Evolutionary conservation across 2,797 vertebrate genomes (phyloP), one percentile per base, ranked within the genome.

Genomic region (Enteromius treurensis): DNA sequence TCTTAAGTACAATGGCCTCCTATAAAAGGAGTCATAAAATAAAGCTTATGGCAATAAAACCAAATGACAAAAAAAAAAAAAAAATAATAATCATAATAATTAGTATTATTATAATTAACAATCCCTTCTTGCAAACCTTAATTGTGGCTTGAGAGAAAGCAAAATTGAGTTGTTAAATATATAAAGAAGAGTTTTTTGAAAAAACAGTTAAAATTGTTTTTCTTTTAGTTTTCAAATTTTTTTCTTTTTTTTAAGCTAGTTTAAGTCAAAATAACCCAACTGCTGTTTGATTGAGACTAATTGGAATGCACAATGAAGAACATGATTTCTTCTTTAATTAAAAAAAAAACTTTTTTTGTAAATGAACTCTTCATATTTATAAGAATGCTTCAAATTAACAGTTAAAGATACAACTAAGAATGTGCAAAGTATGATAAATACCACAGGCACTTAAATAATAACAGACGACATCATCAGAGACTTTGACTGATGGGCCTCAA

Each of bases 401-500:
- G 13, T 62, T 8, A 62, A 62, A 13, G 3, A 42, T 47, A 19
- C 62, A n/a, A n/a, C 65, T 58, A 80, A 80, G 13, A 80, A 32
- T 71, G 19, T 62, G 26, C 68, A 53, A 58, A 58, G 19, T n/a
- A 49, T 70, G 15, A 69, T 32, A 17, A 53, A 79, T 68, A 68
- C 69, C 34, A 79, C 11, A 17, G 13, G 1, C 37, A 3, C 9
- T 47, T 64, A 47, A 68, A 79, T 8, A 29, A 21, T 7, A 47
- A 49, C n/a, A 26, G 42, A 53, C 5, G 71, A 87, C 79, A 79
- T 77, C 82, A 81, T 74, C 82, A 34, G 40, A 71, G 70, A 70
- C 86, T 88, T 91, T 91, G 73, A 88, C 58, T 14, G 86, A 40
- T 79, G 88, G n/a, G 86, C 87, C 14, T 87, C 86, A 81, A 71